Percentiles rank a stretch among this genome's conserved stretches.
phyloP scores from a whole-genome alignment of 2,113 vertebrate genomes.

The Orientallactaga bullata region DNA sequence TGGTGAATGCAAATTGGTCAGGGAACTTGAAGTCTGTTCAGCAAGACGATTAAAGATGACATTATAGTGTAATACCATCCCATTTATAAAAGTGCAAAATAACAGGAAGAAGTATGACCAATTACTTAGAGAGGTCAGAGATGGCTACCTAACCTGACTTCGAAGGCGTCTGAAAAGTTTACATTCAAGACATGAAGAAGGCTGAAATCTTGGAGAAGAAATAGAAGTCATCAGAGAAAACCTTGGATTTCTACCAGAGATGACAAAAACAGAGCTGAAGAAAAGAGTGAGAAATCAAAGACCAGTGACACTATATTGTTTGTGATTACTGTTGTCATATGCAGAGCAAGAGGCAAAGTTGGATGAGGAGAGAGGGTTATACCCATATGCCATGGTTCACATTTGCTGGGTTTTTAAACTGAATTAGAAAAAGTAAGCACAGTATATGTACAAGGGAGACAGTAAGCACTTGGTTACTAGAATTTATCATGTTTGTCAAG shows the following conservation, averaged over 20 bases:
- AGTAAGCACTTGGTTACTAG: neutral
- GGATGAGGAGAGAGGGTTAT: neutral
- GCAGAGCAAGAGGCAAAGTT: neutral
- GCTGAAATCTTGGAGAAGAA: neutral
- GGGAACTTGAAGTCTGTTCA: neutral
- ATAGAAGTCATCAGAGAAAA: neutral
- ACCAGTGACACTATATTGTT: neutral
- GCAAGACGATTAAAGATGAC: neutral
- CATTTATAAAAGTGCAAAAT: neutral
- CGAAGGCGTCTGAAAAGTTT: neutral
- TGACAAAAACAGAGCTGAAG: neutral
- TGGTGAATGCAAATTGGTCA: neutral
- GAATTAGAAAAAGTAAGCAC: neutral
- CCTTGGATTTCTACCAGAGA: neutral
- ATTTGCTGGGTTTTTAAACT: neutral
- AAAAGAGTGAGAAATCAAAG: neutral
- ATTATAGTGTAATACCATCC: neutral
- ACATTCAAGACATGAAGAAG: neutral
- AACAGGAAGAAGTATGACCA: neutral
- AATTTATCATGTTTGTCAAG: neutral
- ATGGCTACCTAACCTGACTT: neutral
- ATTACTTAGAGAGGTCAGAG: neutral
- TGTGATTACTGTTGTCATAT: no score
- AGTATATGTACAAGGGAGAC: fast-evolving
- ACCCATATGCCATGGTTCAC: neutral